Conservation (phyloP, 2,113 vertebrate species). For the Eonycteris spelaea region DNA sequence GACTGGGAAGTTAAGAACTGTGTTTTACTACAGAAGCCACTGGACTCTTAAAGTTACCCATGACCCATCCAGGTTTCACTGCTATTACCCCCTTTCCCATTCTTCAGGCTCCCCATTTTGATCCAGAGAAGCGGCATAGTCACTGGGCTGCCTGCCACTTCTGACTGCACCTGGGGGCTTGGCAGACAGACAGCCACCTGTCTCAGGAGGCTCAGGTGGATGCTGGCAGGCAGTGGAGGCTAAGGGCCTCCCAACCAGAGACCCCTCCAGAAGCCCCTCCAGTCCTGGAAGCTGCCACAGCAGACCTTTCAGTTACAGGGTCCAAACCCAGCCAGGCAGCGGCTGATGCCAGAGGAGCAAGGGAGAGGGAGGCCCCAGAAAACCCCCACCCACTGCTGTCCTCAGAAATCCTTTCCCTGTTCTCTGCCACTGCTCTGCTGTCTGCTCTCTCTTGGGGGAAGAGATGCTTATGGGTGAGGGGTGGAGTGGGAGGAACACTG, state of each 20-base stretch:
- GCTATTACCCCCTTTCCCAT: neutral
- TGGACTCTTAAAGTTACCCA: neutral
- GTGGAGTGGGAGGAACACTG: slow-evolving; percentile 18
- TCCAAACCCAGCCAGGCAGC: neutral
- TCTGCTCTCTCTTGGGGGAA: neutral
- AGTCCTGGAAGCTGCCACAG: neutral
- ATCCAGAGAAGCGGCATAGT: neutral
- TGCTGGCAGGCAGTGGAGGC: neutral
- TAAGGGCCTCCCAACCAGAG: neutral
- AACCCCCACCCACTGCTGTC: neutral
- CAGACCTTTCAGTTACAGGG: neutral
- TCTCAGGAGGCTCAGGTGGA: slow-evolving; percentile 66
- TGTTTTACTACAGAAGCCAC: neutral
- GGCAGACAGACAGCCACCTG: slow-evolving; percentile 65
- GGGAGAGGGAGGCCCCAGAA: neutral
- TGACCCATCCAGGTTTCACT: neutral
- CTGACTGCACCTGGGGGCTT: slow-evolving; percentile 56
- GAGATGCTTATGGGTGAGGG: neutral
- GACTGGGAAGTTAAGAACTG: neutral
- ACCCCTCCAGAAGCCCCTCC: neutral
- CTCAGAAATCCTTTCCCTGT: neutral
- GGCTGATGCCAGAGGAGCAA: too few relatives aligned
- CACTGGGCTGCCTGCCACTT: slow-evolving; percentile 66
- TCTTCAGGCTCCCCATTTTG: neutral
- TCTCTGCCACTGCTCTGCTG: neutral